Base-by-base conservation (phyloP, 1,140 invertebrate genomes). In the Tribolium castaneum region DNA sequence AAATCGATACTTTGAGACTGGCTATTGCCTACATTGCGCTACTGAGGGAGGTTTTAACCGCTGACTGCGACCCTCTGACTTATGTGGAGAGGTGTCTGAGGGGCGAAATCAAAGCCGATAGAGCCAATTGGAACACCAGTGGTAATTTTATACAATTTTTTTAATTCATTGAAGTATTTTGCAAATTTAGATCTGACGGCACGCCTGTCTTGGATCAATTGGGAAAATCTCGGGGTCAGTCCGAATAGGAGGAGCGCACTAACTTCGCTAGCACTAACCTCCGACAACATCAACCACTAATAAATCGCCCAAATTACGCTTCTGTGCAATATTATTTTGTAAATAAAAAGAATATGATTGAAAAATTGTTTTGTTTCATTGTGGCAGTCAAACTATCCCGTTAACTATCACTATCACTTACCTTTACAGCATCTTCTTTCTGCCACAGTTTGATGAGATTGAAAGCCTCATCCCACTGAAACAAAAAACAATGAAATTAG, bases 1-100 rank as follows among this genome's bases (percentile, higher is more conserved):
- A 99, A 89, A 99, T 99, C 78, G 98, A 99, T 88, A 99, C 98
- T 0, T 89, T 99, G 0, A 91, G 97, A 2, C 88, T 99, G 71
- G 97, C 98, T 12, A 99, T 99, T 74, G 97, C 97, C 0, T 99
- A 99, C 87, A 99, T 99, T 71, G 96, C 97, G 1, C 88, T 99
- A 19, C 90, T 99, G 0, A 88, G 94, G 76, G 97, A 98, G 87
- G 93, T 99, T 1, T 88, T 99, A 13, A 92, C 93, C n/a, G 95
- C 96, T 0, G 95, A 97, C 75, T 94, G 94, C 77, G 96, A 99
- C 87, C 97, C 97, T 0, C 85, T 98, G 9, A 96, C 96, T 0
- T 98, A 98, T 84, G 96, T 99, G 13, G 97, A 98, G 86, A 94
- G 95, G 86, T 96, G 95, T 85, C 90, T 99, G 12, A 91, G 94